Base-by-base conservation (phyloP, 2,888 invertebrate species). In the Limnephilus rhombicus region DNA sequence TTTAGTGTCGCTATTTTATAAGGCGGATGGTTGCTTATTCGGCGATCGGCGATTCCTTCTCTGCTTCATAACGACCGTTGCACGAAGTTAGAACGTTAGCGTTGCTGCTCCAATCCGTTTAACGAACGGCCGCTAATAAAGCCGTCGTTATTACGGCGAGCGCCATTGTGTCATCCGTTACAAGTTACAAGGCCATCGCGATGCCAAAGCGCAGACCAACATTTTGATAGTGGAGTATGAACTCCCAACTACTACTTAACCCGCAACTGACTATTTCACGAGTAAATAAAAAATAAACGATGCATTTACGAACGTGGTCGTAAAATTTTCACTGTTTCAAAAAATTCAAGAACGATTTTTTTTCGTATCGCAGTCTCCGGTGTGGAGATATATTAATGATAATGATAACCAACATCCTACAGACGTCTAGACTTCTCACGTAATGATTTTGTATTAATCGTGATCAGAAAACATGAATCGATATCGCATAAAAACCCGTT, bases 131-230 rank as follows among this genome's bases (percentile, higher is more conserved):
- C 34, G 83, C 83, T 83, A 83, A 83, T 37, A 83, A 83, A 31
- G 83, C 34, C 86, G 86, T 13, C 86, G 41, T 41, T 86, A 86
- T 86, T 86, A 49, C 86, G n/a, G 86, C 29, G 86, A n/a, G 86
- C n/a, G 86, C n/a, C 83, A 90, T 90, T 90, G 90, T 83, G 90
- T 90, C 90, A 90, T 90, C 90, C 83, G 83, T 82, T 90, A 90
- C 90, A 90, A 90, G 83, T 82, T 90, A 90, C 90, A 90, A 90
- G 90, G 90, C 90, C 90, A 83, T n/a, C 29, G 90, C 37, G 24
- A 80, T 90, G 68, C 68, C 68, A 24, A 24, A 68, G 9, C 68
- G 68, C 68, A 68, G 68, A 68, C 24, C 68, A 68, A 24, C 24
- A 68, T 68, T 68, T 68, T n/a, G 68, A n/a, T n/a, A 9, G 68